Conservation (phyloP, 2,797 vertebrate genomes). For the Anas bahamensis region DNA sequence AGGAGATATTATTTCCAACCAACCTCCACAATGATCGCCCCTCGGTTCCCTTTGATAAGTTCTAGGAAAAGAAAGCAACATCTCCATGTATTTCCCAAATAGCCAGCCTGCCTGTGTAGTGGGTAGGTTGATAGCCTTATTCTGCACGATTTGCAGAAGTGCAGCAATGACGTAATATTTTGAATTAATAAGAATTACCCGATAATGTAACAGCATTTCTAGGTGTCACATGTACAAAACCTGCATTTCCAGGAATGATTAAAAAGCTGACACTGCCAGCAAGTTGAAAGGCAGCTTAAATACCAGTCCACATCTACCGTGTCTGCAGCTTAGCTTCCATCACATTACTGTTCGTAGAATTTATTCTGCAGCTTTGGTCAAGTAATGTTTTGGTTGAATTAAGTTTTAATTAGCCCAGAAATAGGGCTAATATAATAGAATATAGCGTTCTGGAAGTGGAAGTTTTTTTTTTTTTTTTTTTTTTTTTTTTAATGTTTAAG, state of each 20-base stretch:
- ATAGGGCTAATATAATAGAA: background rate
- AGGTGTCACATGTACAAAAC: background rate
- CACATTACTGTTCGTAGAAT: background rate
- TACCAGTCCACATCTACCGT: background rate
- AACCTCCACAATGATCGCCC: background rate
- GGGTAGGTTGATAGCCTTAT: background rate
- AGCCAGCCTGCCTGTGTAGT: background rate
- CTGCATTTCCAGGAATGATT: background rate
- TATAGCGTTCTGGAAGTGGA: background rate
- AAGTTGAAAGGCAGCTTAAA: background rate
- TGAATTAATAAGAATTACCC: constrained; percentile 15
- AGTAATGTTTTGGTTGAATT: background rate
- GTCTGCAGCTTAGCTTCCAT: background rate
- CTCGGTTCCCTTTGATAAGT: background rate
- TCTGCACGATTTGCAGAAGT: background rate
- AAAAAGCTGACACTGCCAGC: background rate
- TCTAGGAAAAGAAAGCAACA: background rate
- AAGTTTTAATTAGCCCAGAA: background rate
- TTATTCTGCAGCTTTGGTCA: background rate
- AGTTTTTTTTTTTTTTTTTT: background rate
- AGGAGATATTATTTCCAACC: background rate
- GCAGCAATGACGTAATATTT: background rate
- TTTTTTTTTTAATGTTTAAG: background rate
- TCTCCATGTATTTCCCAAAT: background rate
- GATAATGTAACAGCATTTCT: background rate